A percentile compares a stretch with the other conserved stretches of the same genome.
These are phyloP conservation scores for Melitaea cinxia DNA, from an alignment of 1,140 invertebrate species.

Conservation along the genomic window DNA sequence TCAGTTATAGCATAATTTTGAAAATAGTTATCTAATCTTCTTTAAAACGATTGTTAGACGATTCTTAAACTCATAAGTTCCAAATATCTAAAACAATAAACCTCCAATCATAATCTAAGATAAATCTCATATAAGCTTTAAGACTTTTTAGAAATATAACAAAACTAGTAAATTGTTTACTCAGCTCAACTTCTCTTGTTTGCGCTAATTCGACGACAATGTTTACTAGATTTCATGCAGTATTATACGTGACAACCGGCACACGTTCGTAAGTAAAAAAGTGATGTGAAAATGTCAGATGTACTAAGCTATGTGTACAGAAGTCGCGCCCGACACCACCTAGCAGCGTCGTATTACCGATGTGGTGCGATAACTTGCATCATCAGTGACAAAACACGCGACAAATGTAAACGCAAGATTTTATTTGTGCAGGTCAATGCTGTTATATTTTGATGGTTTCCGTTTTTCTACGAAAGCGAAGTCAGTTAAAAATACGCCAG, in stretches of 20 bases:
- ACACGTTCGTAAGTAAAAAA: neutral
- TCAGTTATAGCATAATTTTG: no score
- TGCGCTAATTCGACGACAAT: neutral
- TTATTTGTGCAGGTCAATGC: conserved; percentile 45
- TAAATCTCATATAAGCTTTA: neutral
- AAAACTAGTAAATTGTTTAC: conserved; percentile 22
- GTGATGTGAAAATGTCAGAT: neutral
- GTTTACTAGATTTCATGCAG: neutral
- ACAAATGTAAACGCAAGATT: conserved; percentile 37
- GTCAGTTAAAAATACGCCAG: conserved; percentile 47
- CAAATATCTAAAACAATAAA: no score
- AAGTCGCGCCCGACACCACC: conserved; percentile 26
- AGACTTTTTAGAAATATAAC: conserved; percentile 25
- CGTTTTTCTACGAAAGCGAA: conserved; percentile 58
- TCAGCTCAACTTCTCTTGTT: conserved; percentile 20
- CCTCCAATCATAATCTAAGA: no score
- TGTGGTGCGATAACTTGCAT: conserved; percentile 53
- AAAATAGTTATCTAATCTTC: no score
- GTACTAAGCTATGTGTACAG: conserved; percentile 5
- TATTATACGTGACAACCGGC: neutral
- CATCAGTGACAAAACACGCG: conserved; percentile 50
- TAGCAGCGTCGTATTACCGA: conserved; percentile 50
- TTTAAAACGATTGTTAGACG: no score
- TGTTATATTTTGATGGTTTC: conserved; percentile 52
- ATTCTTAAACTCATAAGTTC: no score